Percentiles rank a stretch among this genome's conserved stretches.
These are phyloP conservation scores for Heterodera carotae DNA, from an alignment of 1,140 invertebrate genomes.

Conservation along the genomic window DNA sequence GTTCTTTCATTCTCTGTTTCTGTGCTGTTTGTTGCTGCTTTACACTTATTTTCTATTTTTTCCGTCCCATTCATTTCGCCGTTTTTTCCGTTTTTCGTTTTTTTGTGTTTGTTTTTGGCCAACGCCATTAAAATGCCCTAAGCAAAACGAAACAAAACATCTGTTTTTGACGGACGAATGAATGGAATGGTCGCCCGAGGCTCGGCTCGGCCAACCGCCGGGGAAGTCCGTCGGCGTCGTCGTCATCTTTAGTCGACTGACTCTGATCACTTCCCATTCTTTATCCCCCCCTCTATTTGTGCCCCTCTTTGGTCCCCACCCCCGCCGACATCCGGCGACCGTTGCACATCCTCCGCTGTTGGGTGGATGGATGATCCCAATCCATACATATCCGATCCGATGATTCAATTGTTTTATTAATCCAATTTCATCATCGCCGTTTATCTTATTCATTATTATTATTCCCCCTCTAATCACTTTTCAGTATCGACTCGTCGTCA, in stretches of 20 bases:
- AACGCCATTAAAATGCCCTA: not conserved
- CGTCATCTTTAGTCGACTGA: too few species aligned
- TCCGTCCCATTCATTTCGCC: too few species aligned
- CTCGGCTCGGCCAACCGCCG: too few species aligned
- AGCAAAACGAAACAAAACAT: not conserved
- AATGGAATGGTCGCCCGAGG: too few species aligned
- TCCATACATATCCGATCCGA: not conserved
- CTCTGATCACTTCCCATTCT: not conserved
- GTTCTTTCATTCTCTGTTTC: too few species aligned
- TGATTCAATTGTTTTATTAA: conserved; percentile 25
- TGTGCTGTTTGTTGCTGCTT: too few species aligned
- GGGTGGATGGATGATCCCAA: conserved; percentile 19
- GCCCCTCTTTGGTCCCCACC: too few species aligned
- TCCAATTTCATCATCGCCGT: conserved; percentile 4
- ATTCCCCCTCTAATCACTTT: conserved; percentile 44
- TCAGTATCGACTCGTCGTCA: conserved; percentile 91
- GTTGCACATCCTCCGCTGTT: not conserved
- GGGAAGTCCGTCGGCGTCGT: too few species aligned
- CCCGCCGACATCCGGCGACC: not conserved
- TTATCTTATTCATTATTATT: not conserved
- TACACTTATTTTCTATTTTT: too few species aligned
- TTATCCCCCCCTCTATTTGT: not conserved
- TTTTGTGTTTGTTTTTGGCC: not conserved
- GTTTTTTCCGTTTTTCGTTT: conserved; percentile 27
- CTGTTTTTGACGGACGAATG: too few species aligned